phyloP scores from a whole-genome alignment of 2,113 vertebrate genomes.

The Amphiprion ocellaris region DNA sequence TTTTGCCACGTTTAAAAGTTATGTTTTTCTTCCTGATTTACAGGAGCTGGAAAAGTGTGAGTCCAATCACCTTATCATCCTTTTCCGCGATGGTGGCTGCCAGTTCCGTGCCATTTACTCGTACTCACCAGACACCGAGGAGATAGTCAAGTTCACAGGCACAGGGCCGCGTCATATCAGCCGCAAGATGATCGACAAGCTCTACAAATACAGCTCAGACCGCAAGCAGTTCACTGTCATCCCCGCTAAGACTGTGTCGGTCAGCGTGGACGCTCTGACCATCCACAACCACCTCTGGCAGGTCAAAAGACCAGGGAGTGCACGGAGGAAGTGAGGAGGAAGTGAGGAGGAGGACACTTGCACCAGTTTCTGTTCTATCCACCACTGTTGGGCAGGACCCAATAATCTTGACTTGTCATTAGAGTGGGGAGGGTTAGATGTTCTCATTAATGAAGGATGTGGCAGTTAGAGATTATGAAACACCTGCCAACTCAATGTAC shows the following conservation, averaged over 20 bases:
- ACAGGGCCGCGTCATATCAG: conserved; percentile 91
- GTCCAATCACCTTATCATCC: conserved; percentile 96
- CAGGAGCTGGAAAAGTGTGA: conserved; percentile 97
- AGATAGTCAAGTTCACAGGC: conserved; percentile 92
- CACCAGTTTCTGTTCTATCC: conserved; percentile 44
- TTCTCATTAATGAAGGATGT: conserved; percentile 1
- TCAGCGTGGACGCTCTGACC: conserved; percentile 95
- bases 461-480: conserved; percentile 19
- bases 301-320: conserved; percentile 89
- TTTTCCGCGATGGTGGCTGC: conserved; percentile 96
- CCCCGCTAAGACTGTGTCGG: conserved; percentile 95
- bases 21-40: not conserved
- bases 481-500: conserved; percentile 36
- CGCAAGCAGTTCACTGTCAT: conserved; percentile 96
- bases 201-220: conserved; percentile 98
- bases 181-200: conserved; percentile 96
- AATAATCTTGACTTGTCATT: conserved; percentile 27
- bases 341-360: conserved; percentile 54
- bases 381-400: conserved; percentile 73
- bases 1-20: not conserved
- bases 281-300: conserved; percentile 98
- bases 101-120: conserved; percentile 95
- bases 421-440: not conserved
- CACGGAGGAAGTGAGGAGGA: conserved; percentile 91
- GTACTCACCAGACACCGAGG: conserved; percentile 92